Base-by-base conservation (phyloP, 2,113 vertebrate genomes). In the Leptobrachium ailaonicum region DNA sequence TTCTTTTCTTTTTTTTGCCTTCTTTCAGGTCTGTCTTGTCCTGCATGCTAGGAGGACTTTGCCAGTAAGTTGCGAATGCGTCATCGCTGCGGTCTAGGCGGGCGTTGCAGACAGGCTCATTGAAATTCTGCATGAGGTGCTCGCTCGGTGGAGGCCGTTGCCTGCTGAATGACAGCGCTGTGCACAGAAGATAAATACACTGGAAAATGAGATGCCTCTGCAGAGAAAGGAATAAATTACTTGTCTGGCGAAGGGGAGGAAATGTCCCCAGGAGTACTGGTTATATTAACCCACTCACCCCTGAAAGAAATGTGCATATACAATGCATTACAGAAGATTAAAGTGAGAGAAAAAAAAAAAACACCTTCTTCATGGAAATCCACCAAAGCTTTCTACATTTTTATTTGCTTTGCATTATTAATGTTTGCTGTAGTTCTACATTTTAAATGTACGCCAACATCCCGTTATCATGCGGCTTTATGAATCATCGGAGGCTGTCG, bases 161-260 rank as follows among this genome's bases (percentile, higher is more conserved):
- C 79, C 54, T 81, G 79, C 79, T 75, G 79, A 81, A 81, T 81
- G 79, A 75, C 79, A 81, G 79, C 71, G 50, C 79, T 81, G 71
- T 75, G 79, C 71, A 69, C 53, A 81, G 79, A 81, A 81, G 79
- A 81, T 81, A 81, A 81, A 81, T 81, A 74, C 79, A 81, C 79
- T 81, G 79, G 64, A 81, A 81, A 81, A 81, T 81, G 79, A 81
- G 79, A 81, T 81, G 79, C 79, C 79, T 81, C 79, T 81, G 79
- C 79, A 81, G 79, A 81, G 79, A 81, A 69, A 81, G 72, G 79
- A 81, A 81, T 81, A 81, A 74, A 81, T 81, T 81, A 81, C 71
- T 81, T 81, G 79, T 81, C 79, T 81, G 78, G 72, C 41, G 64
- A 81, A 81, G 66, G 79, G 79, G 79, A 75, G 79, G 79, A 81